Conservation (phyloP, 2,888 invertebrate species). For the Crossocerus cetratus region DNA sequence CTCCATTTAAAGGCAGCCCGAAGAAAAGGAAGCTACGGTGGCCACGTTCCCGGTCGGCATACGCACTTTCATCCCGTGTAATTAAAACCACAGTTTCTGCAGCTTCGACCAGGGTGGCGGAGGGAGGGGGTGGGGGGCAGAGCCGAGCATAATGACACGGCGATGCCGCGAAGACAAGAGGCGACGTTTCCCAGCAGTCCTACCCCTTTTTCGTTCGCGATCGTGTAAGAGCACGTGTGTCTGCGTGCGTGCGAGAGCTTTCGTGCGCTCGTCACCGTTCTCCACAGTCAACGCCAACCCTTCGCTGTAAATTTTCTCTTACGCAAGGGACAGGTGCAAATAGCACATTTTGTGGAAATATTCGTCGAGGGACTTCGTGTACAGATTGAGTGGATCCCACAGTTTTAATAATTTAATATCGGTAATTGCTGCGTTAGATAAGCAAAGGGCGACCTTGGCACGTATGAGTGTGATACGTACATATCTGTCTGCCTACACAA, state of each 20-base stretch:
- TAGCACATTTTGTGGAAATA: neutral
- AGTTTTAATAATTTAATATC: no score
- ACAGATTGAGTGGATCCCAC: no score
- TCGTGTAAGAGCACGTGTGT: neutral
- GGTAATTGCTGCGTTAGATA: no score
- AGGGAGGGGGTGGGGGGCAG: constrained; percentile 8
- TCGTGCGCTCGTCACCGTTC: constrained; percentile 1
- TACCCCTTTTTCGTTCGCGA: constrained; percentile 5
- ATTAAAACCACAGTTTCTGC: constrained; percentile 73
- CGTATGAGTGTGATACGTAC: no score
- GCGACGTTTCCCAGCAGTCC: constrained; percentile 25
- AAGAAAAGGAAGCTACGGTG: constrained; percentile 36
- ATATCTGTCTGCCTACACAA: no score
- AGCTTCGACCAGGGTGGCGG: constrained; percentile 47
- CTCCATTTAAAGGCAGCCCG: constrained; percentile 43
- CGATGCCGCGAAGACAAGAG: constrained; percentile 60
- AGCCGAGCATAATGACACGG: constrained; percentile 58
- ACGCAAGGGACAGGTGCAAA: neutral
- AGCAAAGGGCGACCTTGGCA: no score
- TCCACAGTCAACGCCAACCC: neutral
- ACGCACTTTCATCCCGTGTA: constrained; percentile 74
- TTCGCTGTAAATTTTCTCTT: neutral
- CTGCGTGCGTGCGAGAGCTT: constrained; percentile 1
- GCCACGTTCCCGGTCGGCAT: constrained; percentile 42
- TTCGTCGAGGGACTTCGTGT: no score